Evolutionary conservation across 2,888 invertebrate genomes (phyloP).

Genomic region (Mactromeris polynyma): DNA sequence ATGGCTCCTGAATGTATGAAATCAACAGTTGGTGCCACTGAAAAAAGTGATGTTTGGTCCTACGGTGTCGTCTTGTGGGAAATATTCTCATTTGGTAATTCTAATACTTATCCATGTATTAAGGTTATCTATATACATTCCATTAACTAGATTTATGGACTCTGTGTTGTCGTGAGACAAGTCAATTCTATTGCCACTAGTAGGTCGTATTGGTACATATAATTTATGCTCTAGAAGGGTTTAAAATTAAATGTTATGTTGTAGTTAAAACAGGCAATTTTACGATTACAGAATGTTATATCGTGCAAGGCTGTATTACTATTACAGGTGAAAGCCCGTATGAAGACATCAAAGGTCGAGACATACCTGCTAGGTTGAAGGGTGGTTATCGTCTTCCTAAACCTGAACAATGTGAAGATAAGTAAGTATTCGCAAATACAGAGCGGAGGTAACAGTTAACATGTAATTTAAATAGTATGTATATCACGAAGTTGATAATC

Average conservation of each 20-base stretch:
- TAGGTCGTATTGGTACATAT: no score
- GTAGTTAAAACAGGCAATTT: no score
- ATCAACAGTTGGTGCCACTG: constrained; percentile 58
- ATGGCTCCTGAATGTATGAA: constrained; percentile 70
- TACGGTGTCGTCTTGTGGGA: constrained; percentile 73
- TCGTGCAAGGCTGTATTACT: background rate
- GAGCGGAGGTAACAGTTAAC: background rate
- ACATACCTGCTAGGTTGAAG: constrained; percentile 69
- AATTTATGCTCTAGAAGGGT: no score
- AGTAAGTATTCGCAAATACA: constrained; percentile 60
- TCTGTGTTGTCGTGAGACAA: no score
- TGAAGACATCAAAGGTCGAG: constrained; percentile 63
- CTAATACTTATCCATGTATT: no score
- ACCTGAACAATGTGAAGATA: constrained; percentile 75
- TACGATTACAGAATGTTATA: no score
- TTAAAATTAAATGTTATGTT: no score
- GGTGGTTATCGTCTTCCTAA: constrained; percentile 70
- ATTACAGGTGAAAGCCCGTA: constrained; percentile 72
- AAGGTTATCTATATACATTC: no score
- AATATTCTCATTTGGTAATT: constrained; percentile 70
- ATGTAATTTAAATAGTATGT: no score
- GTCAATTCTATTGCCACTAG: no score
- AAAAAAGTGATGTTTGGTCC: constrained; percentile 74
- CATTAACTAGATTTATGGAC: no score
- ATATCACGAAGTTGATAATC: no score